phyloP scores from a whole-genome alignment of 2,888 invertebrate genomes.

The Epirrita christyi region DNA sequence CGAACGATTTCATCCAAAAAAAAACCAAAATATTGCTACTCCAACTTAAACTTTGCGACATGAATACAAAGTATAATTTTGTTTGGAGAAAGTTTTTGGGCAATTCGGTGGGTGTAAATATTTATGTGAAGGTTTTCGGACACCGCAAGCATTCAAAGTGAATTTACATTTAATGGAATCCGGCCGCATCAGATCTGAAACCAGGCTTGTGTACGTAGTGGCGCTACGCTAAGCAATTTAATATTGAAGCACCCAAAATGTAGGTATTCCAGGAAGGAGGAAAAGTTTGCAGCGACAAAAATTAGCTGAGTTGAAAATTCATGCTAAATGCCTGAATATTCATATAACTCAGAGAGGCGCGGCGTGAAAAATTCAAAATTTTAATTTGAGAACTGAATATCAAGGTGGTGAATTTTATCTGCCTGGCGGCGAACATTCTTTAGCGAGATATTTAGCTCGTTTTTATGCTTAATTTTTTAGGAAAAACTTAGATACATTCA shows the following conservation, averaged over 20 bases:
- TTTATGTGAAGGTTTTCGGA: conserved; percentile 59
- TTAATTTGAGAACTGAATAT: conserved; percentile 15
- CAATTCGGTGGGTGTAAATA: conserved; percentile 55
- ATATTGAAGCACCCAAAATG: conserved; percentile 16
- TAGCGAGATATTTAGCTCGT: conserved; percentile 1
- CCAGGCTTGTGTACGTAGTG: conserved; percentile 59
- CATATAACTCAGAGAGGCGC: background rate
- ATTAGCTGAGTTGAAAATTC: conserved; percentile 29
- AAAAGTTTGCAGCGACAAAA: conserved; percentile 26
- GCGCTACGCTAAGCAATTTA: conserved; percentile 24
- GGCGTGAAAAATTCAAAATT: conserved; percentile 24
- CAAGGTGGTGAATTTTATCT: conserved; percentile 25
- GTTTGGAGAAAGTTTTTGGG: conserved; percentile 48
- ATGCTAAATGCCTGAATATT: too few species aligned
- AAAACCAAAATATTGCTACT: conserved; percentile 12
- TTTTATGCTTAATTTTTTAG: conserved; percentile 3
- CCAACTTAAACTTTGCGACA: conserved; percentile 46
- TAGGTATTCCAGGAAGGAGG: conserved; percentile 17
- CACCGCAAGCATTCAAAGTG: conserved; percentile 58
- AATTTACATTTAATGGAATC: conserved; percentile 62
- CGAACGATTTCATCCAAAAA: conserved; percentile 28
- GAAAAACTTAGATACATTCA: too few species aligned
- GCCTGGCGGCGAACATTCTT: conserved; percentile 23
- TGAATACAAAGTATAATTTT: conserved; percentile 55
- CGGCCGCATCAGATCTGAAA: conserved; percentile 43